Percentiles rank a stretch among this genome's conserved stretches.
These are phyloP conservation scores for Anolis carolinensis DNA, from an alignment of 2,113 vertebrate genomes.

Conservation along the genomic window DNA sequence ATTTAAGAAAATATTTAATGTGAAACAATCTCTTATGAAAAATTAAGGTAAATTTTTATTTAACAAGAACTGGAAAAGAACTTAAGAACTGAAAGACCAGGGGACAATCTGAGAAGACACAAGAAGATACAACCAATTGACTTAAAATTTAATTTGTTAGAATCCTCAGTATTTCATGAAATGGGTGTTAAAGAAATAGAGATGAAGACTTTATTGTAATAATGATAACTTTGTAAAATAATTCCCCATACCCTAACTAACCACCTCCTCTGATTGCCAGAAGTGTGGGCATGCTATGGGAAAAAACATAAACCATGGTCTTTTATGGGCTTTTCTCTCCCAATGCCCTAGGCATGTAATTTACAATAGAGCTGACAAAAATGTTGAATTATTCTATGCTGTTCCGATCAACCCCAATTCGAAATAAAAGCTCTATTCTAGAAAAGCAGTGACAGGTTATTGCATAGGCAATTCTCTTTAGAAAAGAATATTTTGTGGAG, in stretches of 20 bases:
- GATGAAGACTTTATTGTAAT: no score
- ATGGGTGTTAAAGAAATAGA: no score
- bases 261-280: neutral
- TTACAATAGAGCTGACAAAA: slow-evolving; percentile 8
- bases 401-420: slow-evolving; percentile 26
- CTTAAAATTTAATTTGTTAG: no score
- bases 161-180: no score
- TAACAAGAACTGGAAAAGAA: no score
- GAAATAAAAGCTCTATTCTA: slow-evolving; percentile 40
- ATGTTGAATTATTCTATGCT: slow-evolving; percentile 19
- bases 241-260: neutral
- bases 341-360: neutral
- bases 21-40: no score
- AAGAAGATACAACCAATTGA: no score
- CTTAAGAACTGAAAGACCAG: no score
- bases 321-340: neutral
- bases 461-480: slow-evolving; percentile 44
- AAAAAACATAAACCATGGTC: neutral
- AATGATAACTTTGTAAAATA: no score
- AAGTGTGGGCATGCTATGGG: neutral
- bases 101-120: no score
- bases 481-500: neutral
- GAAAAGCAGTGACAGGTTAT: slow-evolving; percentile 32
- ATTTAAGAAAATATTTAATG: no score
- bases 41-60: no score